These are phyloP conservation scores for Drosophila tanythrix DNA, from an alignment of 2,888 invertebrate genomes.

Conservation along the genomic window DNA sequence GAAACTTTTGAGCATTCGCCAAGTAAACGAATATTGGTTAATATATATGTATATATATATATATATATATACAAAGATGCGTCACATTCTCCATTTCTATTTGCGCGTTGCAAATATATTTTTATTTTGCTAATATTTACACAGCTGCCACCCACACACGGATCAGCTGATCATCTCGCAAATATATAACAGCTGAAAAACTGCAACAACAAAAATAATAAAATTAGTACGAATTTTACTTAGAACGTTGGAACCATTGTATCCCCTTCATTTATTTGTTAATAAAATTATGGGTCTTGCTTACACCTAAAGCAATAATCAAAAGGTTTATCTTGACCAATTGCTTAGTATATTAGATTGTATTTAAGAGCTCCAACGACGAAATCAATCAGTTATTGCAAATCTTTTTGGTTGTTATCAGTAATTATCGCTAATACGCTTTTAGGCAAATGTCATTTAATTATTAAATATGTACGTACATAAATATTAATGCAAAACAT, in stretches of 20 bases:
- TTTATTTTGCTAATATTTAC: slow-evolving; percentile 1
- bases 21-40: neutral
- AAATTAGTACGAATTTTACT: neutral
- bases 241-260: neutral
- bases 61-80: neutral
- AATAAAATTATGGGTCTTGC: neutral
- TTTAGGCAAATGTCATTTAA: slow-evolving; percentile 30
- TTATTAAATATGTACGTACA: slow-evolving; percentile 15
- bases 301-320: neutral
- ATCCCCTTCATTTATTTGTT: neutral
- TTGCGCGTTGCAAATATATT: neutral
- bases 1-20: neutral
- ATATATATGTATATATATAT: neutral
- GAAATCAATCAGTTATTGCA: slow-evolving; percentile 6
- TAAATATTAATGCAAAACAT: slow-evolving; percentile 19
- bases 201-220: neutral
- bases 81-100: neutral
- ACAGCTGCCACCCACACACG: neutral
- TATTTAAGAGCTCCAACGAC: neutral
- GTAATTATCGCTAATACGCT: neutral
- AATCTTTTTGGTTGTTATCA: slow-evolving; percentile 7
- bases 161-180: slow-evolving; percentile 31
- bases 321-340: neutral
- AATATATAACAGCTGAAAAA: slow-evolving; percentile 13
- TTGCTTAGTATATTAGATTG: neutral